Conservation (phyloP, 2,797 vertebrate species). For the Bovichtus diacanthus region DNA sequence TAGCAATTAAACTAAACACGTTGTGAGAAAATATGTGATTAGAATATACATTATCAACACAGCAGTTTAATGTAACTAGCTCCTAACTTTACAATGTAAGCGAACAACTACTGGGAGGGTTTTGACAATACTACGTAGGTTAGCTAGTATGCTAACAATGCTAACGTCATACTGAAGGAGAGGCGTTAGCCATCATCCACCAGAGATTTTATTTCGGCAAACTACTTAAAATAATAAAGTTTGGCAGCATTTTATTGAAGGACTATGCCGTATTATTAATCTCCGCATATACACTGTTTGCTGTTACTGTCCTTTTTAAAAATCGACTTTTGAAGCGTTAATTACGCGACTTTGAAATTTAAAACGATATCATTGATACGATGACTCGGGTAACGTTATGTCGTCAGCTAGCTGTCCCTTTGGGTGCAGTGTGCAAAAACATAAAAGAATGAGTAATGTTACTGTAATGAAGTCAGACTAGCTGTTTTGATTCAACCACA, state of each 20-base stretch:
- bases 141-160: slow-evolving; percentile 38
- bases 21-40: not conserved
- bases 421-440: not conserved
- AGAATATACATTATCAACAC: accelerated
- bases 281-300: accelerated
- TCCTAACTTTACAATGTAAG: not conserved
- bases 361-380: too few species aligned
- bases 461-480: not conserved
- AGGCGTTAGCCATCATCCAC: not conserved
- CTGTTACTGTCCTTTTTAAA: accelerated
- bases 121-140: not conserved
- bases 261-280: not conserved
- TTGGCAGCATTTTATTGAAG: not conserved
- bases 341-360: not conserved
- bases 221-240: not conserved
- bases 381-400: not conserved
- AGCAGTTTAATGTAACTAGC: accelerated
- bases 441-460: not conserved
- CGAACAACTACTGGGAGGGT: not conserved
- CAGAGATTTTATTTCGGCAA: too few species aligned
- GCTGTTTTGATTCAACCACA: not conserved
- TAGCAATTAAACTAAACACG: accelerated
- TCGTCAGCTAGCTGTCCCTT: not conserved
- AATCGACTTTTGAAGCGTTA: accelerated
- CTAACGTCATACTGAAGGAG: slow-evolving; percentile 6